Evolutionary conservation across 2,113 vertebrate species (phyloP).

Genomic region (Dromaius novaehollandiae): DNA sequence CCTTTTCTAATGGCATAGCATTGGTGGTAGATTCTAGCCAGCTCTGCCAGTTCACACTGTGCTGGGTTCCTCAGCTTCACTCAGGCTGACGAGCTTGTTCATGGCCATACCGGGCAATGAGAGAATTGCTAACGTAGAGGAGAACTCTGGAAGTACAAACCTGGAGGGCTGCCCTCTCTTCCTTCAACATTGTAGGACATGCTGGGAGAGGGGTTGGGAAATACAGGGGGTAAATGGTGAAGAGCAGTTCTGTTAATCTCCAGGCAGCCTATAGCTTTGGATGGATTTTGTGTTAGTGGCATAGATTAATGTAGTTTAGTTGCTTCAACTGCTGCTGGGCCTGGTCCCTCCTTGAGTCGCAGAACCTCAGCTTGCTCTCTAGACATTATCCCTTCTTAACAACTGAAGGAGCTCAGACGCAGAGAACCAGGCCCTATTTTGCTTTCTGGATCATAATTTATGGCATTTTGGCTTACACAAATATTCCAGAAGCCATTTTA

Average conservation of each 20-base stretch:
- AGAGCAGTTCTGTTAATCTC: background rate
- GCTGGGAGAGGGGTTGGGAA: fast-evolving
- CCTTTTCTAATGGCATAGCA: background rate
- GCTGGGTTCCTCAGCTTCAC: background rate
- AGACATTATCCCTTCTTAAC: fast-evolving
- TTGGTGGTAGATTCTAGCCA: background rate
- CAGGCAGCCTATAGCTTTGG: fast-evolving
- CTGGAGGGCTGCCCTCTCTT: background rate
- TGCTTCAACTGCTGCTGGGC: background rate
- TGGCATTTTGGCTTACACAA: background rate
- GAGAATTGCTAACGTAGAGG: background rate
- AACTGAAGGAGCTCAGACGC: background rate
- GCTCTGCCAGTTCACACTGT: background rate
- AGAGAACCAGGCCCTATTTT: background rate
- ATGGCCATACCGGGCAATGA: fast-evolving
- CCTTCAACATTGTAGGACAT: background rate
- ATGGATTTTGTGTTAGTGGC: background rate
- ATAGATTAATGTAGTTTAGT: background rate
- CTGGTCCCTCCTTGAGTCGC: background rate
- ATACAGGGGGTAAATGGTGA: fast-evolving
- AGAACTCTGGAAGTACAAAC: fast-evolving
- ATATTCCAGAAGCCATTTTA: background rate
- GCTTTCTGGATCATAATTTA: background rate
- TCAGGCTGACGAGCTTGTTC: background rate
- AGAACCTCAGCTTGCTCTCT: background rate